Evolutionary conservation across 2,113 vertebrate genomes (phyloP).

Genomic region (Xenopus borealis): DNA sequence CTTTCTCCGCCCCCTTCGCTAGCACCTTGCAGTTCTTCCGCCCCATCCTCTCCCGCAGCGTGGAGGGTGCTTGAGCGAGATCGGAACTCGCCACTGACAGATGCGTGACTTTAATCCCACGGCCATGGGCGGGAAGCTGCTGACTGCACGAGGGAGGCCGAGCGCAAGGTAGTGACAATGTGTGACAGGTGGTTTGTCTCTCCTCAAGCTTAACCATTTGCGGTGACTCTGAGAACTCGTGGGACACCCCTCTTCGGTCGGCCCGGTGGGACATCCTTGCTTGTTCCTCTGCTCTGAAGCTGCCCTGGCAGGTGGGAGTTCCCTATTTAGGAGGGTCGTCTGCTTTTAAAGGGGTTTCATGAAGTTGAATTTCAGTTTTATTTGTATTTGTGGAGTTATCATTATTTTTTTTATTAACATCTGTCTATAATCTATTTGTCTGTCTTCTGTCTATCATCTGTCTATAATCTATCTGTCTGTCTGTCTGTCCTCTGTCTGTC

Average conservation of each 20-base stretch:
- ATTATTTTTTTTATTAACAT: too few species aligned
- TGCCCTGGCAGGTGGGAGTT: too few species aligned
- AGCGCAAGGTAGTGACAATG: constrained; percentile 45
- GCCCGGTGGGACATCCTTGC: too few species aligned
- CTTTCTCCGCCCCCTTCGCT: constrained; percentile 7
- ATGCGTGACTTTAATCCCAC: constrained; percentile 32
- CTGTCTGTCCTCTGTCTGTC: too few species aligned
- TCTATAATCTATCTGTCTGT: too few species aligned
- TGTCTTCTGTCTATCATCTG: too few species aligned
- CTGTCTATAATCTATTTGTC: too few species aligned
- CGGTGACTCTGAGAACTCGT: not conserved
- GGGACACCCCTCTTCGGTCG: constrained; percentile 5
- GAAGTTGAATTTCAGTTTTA: too few species aligned
- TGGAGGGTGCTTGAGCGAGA: constrained; percentile 1
- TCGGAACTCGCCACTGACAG: constrained; percentile 34
- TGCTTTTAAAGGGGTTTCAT: not conserved
- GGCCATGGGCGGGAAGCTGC: constrained; percentile 55
- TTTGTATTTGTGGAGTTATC: too few species aligned
- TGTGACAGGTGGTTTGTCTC: constrained; percentile 12
- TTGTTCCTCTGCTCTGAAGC: too few species aligned
- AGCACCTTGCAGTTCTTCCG: not conserved
- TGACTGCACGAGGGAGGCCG: constrained; percentile 23
- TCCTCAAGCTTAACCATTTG: not conserved
- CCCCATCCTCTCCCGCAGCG: constrained; percentile 8
- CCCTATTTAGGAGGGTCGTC: constrained; percentile 21